Percentiles rank a stretch among this genome's conserved stretches.
Conservation (phyloP, 2,113 vertebrate genomes). For the Prolemur simus region DNA sequence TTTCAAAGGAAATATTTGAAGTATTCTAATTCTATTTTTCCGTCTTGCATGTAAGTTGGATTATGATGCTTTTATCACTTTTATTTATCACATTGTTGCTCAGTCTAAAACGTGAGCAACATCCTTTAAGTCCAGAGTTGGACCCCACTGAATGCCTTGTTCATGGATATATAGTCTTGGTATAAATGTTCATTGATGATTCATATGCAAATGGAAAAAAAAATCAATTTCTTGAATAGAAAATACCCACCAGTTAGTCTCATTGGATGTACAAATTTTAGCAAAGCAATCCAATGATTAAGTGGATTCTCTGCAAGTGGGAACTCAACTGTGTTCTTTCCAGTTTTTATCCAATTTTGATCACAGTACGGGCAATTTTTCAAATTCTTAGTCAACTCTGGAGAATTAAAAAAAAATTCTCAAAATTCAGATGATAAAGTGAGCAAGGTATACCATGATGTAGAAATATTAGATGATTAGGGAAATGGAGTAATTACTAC, state of each 20-base stretch:
- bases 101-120: background rate
- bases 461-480: background rate
- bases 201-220: background rate
- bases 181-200: background rate
- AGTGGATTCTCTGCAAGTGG: background rate
- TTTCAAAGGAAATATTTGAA: background rate
- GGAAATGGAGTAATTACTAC: background rate
- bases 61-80: background rate
- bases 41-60: background rate
- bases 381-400: background rate
- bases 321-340: background rate
- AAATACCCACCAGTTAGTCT: background rate
- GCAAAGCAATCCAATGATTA: background rate
- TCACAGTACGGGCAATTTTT: background rate
- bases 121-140: background rate
- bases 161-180: background rate
- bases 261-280: background rate
- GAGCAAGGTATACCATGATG: background rate
- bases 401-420: background rate
- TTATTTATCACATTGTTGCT: background rate
- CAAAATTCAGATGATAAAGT: background rate
- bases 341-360: background rate
- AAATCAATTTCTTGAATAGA: background rate
- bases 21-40: background rate
- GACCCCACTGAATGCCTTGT: background rate